Evolutionary conservation across 2,797 vertebrate species (phyloP).

Genomic region (Lepilemur ruficaudatus): DNA sequence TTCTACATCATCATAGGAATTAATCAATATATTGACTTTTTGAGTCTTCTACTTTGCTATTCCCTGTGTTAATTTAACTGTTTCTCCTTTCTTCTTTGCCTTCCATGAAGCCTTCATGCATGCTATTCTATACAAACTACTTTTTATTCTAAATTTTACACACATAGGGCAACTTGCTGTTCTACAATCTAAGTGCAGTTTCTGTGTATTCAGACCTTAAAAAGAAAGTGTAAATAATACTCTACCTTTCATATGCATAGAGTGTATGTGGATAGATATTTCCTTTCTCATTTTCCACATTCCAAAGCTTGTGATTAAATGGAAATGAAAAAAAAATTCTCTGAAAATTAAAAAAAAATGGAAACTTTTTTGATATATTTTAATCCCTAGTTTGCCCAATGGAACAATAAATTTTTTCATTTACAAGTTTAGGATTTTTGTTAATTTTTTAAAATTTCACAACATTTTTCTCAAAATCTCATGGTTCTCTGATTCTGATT

Average conservation of each 20-base stretch:
- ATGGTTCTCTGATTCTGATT: neutral
- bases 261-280: neutral
- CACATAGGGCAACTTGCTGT: neutral
- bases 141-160: constrained; percentile 15
- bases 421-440: neutral
- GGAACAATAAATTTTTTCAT: neutral
- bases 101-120: neutral
- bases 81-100: neutral
- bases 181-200: neutral
- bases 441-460: neutral
- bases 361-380: neutral
- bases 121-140: neutral
- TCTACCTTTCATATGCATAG: neutral
- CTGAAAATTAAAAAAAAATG: neutral
- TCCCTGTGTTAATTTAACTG: constrained; percentile 11
- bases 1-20: neutral
- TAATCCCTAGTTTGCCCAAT: neutral
- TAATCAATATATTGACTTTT: constrained; percentile 70
- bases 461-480: neutral
- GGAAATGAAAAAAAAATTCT: neutral
- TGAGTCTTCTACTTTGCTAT: constrained; percentile 33
- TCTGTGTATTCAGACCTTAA: neutral
- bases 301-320: constrained; percentile 15
- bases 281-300: constrained; percentile 1
- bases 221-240: neutral